These are phyloP conservation scores for Catamblyrhynchus diadema DNA, from an alignment of 2,797 vertebrate species.

Conservation along the genomic window DNA sequence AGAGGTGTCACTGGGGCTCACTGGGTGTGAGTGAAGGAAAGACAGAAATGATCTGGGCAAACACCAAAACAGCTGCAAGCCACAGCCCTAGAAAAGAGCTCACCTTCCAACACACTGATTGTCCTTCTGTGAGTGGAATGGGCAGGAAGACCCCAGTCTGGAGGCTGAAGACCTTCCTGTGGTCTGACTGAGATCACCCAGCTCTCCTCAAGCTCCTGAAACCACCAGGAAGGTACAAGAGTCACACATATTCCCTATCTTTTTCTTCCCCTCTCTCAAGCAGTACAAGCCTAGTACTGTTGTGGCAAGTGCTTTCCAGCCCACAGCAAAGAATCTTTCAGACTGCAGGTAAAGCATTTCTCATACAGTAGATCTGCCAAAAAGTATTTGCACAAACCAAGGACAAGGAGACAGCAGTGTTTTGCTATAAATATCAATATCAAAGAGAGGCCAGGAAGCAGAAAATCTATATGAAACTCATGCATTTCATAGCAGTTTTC, in stretches of 20 bases:
- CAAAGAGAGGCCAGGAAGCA: background rate
- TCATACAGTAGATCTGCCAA: background rate
- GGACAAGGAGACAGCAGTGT: background rate
- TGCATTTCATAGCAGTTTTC: background rate
- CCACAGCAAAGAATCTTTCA: background rate
- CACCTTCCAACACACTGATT: background rate
- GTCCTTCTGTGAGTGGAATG: too few relatives aligned
- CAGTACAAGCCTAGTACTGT: background rate
- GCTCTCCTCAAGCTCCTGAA: background rate
- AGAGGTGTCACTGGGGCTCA: background rate
- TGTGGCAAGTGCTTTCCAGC: background rate
- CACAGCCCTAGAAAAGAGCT: background rate
- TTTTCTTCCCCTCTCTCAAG: background rate
- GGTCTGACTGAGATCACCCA: background rate
- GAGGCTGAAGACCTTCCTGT: background rate
- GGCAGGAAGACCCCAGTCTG: background rate
- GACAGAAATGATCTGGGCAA: background rate
- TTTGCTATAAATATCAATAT: background rate
- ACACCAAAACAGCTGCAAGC: background rate
- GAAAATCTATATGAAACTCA: background rate
- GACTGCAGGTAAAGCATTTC: background rate
- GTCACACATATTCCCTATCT: fast-evolving
- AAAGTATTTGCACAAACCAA: background rate
- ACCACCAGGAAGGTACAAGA: background rate
- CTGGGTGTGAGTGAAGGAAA: fast-evolving